Base-by-base conservation (phyloP, 2,113 vertebrate genomes). In the Cynocephalus volans region DNA sequence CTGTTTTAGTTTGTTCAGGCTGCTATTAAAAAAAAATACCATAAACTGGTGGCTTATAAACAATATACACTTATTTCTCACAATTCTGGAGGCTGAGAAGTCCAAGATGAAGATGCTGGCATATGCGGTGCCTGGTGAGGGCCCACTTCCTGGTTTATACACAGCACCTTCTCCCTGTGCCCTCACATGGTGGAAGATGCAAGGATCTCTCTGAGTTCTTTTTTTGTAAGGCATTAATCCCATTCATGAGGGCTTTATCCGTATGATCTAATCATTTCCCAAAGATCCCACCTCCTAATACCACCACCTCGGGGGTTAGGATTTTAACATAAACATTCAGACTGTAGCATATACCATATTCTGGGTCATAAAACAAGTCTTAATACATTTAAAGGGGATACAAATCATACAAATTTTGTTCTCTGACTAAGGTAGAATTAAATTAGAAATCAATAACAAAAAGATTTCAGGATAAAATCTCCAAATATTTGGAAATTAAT, bases 401-500 rank as follows among this genome's bases (percentile, higher is more conserved):
- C 23, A 54, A 48, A 5, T 80, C 24, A 52, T 24, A 41, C 15
- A 81, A 33, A 17, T 82, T 80, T 86, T 90, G 26, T 36, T 31
- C 28, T 81, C 65, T 84, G 28, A 69, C 26, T 79, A 31, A 9
- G 1, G 8, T 81, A 18, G 18, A 85, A 80, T 80, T 72, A 81
- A 73, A 82, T 67, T 41, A 41, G 41, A 41, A 41, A 41, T 90
- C 28, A 72, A 33, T 64, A 85, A 70, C 31, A 54, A 79, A 65
- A 90, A 94, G 14, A 75, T 45, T 75, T 41, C 58, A 67, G 67
- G 58, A 81, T 87, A 81, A 87, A 28, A 73, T 90, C 8, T 86
- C 36, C 6, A 90, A 64, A 72, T 84, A 79, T 86, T 86, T 72
- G 3, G 33, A 79, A 95, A 79, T 69, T 41, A 69, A 79, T 48